Percentiles rank a stretch among this genome's conserved stretches.
Evolutionary conservation across 2,113 vertebrate genomes (phyloP).

Genomic region (Bufo bufo): DNA sequence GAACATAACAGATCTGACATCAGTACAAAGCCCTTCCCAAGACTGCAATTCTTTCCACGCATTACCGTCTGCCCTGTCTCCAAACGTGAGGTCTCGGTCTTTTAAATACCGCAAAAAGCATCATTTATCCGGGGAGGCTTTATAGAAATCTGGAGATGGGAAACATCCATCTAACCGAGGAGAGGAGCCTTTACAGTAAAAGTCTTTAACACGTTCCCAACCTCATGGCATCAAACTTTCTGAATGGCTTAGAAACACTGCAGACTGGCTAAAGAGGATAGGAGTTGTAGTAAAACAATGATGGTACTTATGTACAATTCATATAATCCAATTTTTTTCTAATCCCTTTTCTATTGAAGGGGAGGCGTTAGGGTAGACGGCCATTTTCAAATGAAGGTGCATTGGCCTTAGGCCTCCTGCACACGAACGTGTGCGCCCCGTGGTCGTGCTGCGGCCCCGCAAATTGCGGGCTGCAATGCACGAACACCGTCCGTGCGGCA

Average conservation of each 20-base stretch:
- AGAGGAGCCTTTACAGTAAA: neutral
- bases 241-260: neutral
- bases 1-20: slow-evolving; percentile 46
- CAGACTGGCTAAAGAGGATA: neutral
- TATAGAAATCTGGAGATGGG: neutral
- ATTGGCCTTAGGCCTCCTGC: too few species aligned
- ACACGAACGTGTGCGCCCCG: too few species aligned
- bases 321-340: neutral
- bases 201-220: neutral
- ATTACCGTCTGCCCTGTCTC: slow-evolving; percentile 7
- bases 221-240: neutral
- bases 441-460: too few species aligned
- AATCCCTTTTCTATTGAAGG: neutral
- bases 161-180: neutral
- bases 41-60: slow-evolving; percentile 19
- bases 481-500: too few species aligned
- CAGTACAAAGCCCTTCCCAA: slow-evolving; percentile 22
- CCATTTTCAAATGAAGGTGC: too few species aligned
- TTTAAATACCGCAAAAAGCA: slow-evolving; percentile 16
- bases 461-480: too few species aligned
- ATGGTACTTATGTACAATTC: neutral
- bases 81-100: slow-evolving; percentile 12
- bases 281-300: neutral
- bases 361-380: too few species aligned
- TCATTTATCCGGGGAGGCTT: slow-evolving; percentile 11